A percentile compares a stretch with the other conserved stretches of the same genome.
These are phyloP conservation scores for Mimachlamys varia DNA, from an alignment of 2,888 invertebrate species.

Conservation along the genomic window DNA sequence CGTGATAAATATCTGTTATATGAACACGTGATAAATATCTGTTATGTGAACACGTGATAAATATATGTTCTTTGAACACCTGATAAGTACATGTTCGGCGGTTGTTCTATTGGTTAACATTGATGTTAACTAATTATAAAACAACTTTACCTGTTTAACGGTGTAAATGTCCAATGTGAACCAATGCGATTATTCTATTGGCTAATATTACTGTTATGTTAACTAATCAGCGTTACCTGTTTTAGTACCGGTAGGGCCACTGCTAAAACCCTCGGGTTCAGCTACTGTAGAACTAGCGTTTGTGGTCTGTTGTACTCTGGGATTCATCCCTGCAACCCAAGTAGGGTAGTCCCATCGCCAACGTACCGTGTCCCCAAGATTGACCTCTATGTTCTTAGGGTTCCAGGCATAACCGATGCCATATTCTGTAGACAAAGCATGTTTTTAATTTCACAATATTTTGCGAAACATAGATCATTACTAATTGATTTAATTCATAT, in stretches of 20 bases:
- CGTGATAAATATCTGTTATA: too few species aligned
- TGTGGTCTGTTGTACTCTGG: conserved; percentile 57
- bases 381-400: conserved; percentile 53
- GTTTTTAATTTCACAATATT: too few species aligned
- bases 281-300: conserved; percentile 48
- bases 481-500: too few species aligned
- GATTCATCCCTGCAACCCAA: conserved; percentile 53
- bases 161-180: conserved; percentile 48
- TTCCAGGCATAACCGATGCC: conserved; percentile 67
- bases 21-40: too few species aligned
- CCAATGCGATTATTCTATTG: too few species aligned
- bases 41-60: too few species aligned
- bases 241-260: conserved; percentile 50
- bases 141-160: background rate
- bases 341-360: conserved; percentile 63
- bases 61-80: too few species aligned
- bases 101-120: background rate
- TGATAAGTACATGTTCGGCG: too few species aligned
- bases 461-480: too few species aligned
- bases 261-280: conserved; percentile 57
- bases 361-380: conserved; percentile 62
- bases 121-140: background rate
- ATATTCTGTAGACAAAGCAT: conserved; percentile 56
- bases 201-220: too few species aligned
- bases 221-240: conserved; percentile 36